Conservation (phyloP, 2,888 invertebrate species). For the Tachina fera region DNA sequence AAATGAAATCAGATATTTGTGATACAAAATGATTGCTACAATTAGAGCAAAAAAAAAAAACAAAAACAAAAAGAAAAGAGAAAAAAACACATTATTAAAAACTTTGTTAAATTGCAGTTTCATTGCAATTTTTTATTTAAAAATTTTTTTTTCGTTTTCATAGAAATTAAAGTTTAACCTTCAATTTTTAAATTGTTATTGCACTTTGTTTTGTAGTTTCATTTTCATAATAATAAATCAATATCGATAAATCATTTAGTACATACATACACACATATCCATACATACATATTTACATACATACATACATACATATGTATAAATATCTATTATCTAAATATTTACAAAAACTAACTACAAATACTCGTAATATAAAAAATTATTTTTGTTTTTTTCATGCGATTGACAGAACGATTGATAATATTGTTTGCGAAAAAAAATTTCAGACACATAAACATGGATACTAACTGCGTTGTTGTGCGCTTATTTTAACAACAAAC, state of each 20-base stretch:
- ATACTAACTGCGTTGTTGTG: no score
- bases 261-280: no score
- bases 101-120: constrained; percentile 29
- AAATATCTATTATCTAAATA: background rate
- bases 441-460: no score
- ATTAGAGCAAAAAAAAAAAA: constrained; percentile 58
- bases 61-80: constrained; percentile 13
- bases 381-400: background rate
- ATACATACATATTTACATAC: no score
- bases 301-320: background rate
- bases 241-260: constrained; percentile 26
- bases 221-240: constrained; percentile 8
- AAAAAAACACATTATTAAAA: constrained; percentile 9
- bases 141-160: constrained; percentile 7
- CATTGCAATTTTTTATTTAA: constrained; percentile 14
- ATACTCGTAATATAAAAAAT: background rate
- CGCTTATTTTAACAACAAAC: no score
- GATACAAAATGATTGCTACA: constrained; percentile 41
- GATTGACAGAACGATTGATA: background rate
- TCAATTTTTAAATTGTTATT: constrained; percentile 54
- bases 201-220: constrained; percentile 31
- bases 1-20: constrained; percentile 55
- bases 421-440: constrained; percentile 1
- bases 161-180: constrained; percentile 60
- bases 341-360: background rate